Evolutionary conservation across 2,113 vertebrate species (phyloP).

Genomic region (Panthera leo): DNA sequence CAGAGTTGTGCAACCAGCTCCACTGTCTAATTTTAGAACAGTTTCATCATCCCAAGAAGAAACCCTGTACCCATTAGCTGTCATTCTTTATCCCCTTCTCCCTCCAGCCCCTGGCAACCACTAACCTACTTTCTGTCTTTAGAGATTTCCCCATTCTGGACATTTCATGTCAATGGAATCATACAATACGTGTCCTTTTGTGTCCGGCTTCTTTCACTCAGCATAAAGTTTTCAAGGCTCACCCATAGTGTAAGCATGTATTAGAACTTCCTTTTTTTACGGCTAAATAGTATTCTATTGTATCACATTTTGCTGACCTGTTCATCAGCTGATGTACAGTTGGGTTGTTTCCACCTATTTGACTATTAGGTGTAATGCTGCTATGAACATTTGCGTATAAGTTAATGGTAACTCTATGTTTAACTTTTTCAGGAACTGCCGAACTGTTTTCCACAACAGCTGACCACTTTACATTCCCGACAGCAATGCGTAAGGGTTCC

Average conservation of each 20-base stretch:
- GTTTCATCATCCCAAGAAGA: slow-evolving; percentile 24
- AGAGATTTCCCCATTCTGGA: not conserved
- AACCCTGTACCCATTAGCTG: not conserved
- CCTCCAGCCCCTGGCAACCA: not conserved
- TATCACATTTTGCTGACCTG: not conserved
- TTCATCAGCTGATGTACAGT: not conserved
- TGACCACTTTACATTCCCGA: not conserved
- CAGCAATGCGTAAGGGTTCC: not conserved
- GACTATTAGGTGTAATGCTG: not conserved
- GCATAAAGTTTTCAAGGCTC: not conserved
- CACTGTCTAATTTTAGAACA: slow-evolving; percentile 47
- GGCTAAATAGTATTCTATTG: not conserved
- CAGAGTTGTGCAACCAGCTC: not conserved
- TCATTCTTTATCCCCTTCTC: not conserved
- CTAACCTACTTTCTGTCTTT: not conserved
- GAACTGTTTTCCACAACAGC: not conserved
- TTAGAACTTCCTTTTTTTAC: not conserved
- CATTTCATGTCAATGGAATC: not conserved
- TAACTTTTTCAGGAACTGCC: not conserved
- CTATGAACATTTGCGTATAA: not conserved
- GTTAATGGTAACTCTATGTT: not conserved
- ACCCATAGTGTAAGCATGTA: not conserved
- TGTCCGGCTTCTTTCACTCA: not conserved
- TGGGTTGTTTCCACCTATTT: not conserved
- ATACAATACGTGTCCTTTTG: not conserved